A percentile compares a stretch with the other conserved stretches of the same genome.
Conservation (phyloP, 1,140 invertebrate genomes). For the Parasteatoda tepidariorum region DNA sequence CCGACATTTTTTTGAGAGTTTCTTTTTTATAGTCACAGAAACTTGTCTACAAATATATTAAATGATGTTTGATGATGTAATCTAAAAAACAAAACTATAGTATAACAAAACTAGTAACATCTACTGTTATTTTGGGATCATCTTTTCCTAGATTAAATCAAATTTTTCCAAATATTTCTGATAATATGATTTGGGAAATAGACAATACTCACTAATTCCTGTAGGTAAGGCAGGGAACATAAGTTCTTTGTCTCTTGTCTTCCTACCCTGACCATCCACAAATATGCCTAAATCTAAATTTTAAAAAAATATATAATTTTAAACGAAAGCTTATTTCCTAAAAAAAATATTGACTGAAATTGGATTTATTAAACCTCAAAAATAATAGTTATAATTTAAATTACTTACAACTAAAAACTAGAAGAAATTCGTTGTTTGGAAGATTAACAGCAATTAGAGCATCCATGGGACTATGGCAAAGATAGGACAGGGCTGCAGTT, state of each 20-base stretch:
- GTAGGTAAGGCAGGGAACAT: conserved; percentile 79
- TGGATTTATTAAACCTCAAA: no score
- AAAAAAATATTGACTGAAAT: no score
- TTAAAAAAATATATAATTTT: conserved; percentile 70
- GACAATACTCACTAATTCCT: conserved; percentile 51
- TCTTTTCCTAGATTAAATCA: not conserved
- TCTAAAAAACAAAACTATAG: no score
- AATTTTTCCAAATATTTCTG: no score
- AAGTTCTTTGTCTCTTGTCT: conserved; percentile 92
- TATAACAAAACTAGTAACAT: no score
- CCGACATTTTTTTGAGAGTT: no score
- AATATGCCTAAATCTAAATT: conserved; percentile 88
- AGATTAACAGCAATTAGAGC: conserved; percentile 86
- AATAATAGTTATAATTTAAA: not conserved
- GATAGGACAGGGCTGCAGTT: conserved; percentile 87
- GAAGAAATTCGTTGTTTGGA: conserved; percentile 72
- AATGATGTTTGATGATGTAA: no score
- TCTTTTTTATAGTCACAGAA: no score
- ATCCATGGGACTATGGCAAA: conserved; percentile 90
- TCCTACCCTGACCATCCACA: conserved; percentile 89
- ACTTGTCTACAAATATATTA: no score
- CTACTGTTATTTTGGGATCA: not conserved
- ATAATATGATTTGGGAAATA: no score
- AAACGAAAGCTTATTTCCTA: no score
- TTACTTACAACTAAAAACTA: conserved; percentile 71